These are phyloP conservation scores for Latrodectus elegans DNA, from an alignment of 2,888 invertebrate species.

Conservation along the genomic window DNA sequence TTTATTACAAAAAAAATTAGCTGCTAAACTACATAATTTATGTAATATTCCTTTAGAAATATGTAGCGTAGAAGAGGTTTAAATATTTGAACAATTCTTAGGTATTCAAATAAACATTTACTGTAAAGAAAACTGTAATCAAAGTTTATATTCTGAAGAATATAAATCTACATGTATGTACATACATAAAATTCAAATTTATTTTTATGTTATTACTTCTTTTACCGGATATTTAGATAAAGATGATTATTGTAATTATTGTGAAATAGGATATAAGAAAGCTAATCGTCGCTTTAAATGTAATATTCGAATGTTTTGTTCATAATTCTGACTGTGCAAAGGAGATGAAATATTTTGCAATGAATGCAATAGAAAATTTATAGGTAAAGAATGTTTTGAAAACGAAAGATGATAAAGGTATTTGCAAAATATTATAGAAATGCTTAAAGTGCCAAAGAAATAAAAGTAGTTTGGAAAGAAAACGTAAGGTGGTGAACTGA, in stretches of 20 bases:
- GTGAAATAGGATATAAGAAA: background rate
- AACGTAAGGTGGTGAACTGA: background rate
- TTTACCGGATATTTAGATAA: background rate
- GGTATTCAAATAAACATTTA: background rate
- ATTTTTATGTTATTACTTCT: conserved; percentile 2
- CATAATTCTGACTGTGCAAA: background rate
- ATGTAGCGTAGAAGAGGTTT: background rate
- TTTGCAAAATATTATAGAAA: background rate
- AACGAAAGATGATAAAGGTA: background rate
- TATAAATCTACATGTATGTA: background rate
- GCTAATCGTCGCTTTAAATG: background rate
- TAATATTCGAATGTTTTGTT: background rate
- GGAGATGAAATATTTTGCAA: too few relatives aligned
- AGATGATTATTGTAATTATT: conserved; percentile 8
- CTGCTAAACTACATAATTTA: background rate
- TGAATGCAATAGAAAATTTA: background rate
- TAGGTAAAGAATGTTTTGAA: background rate
- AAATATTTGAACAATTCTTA: background rate
- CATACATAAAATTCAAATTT: background rate
- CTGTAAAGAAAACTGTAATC: background rate
- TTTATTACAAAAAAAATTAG: background rate
- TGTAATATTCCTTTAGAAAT: background rate
- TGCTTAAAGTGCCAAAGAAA: background rate
- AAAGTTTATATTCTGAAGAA: background rate
- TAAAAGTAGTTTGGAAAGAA: background rate